Evolutionary conservation across 2,888 invertebrate species (phyloP).

Genomic region (Nymphalis polychloros): DNA sequence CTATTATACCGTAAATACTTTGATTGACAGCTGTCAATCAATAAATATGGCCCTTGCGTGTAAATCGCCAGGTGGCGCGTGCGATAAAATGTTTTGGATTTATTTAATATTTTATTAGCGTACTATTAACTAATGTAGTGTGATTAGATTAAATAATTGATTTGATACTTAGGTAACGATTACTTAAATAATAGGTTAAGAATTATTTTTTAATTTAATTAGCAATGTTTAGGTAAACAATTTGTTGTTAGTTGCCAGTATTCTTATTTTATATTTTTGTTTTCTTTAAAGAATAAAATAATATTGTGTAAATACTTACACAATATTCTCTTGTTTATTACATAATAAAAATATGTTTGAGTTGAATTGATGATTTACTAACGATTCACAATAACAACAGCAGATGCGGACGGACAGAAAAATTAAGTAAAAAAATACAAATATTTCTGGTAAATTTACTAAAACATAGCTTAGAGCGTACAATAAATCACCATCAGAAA

Average conservation of each 20-base stretch:
- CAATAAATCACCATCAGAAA: slow-evolving; percentile 66
- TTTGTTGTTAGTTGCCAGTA: too few relatives aligned
- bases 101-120: slow-evolving; percentile 8
- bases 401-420: slow-evolving; percentile 17
- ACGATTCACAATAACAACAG: slow-evolving; percentile 18
- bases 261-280: too few relatives aligned
- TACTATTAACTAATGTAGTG: background rate
- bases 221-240: too few relatives aligned
- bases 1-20: slow-evolving; percentile 62
- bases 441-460: slow-evolving; percentile 25
- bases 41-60: slow-evolving; percentile 50
- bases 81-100: slow-evolving; percentile 37
- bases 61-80: slow-evolving; percentile 66
- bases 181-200: too few relatives aligned
- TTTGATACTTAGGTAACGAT: too few relatives aligned
- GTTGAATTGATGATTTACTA: background rate
- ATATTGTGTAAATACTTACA: too few relatives aligned
- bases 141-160: too few relatives aligned
- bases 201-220: too few relatives aligned
- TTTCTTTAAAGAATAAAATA: too few relatives aligned
- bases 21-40: slow-evolving; percentile 80
- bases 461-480: slow-evolving; percentile 61
- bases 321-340: too few relatives aligned
- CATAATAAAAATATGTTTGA: too few relatives aligned
- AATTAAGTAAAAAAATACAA: slow-evolving; percentile 18